Base-by-base conservation (phyloP, 2,888 invertebrate species). In the Limnephilus auricula region DNA sequence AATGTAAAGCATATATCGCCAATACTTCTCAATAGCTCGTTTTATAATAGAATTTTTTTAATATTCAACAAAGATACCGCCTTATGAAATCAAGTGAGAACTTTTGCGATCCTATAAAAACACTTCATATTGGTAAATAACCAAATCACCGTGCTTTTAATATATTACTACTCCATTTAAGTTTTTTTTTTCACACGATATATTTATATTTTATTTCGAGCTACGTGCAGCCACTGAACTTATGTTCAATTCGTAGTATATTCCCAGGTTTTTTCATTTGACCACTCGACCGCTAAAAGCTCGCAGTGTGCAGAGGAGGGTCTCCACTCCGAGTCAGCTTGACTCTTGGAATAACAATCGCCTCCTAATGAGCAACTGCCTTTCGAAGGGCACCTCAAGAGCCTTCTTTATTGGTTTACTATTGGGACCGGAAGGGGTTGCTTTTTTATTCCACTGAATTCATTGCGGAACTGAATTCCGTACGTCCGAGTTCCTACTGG, bases 271-370 rank as follows among this genome's bases (percentile, higher is more conserved):
- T 82, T 37, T 85, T 85, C 37, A 40, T 85, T 15, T 65, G 86
- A 65, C 86, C 86, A 65, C 86, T 65, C 31, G 86, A 86, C 50
- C 30, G 65, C 65, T 31, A 65, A 86, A 86, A 65, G 31, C 31
- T 50, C 86, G 30, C 65, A 85, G 50, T 25, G 50, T 65, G 40
- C 34, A 32, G 40, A 40, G 84, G 84, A 30, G 40, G 37, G 37
- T 40, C 34, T 85, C 86, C 86, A 86, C 86, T 86, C 32, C 65
- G 25, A 65, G 31, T 50, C 86, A 65, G 50, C 32, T 30, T 86
- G 65, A 65, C 86, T 86, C 65, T 65, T 79, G 90, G 90, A 90
- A 90, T 90, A 85, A 90, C 90, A 90, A 90, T 90, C 78, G 78
- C 32, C 78, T 82, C 85, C 50, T 90, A 90, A 90, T 90, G 85